Conservation (phyloP, 2,797 vertebrate species). For the Anguilla anguilla region DNA sequence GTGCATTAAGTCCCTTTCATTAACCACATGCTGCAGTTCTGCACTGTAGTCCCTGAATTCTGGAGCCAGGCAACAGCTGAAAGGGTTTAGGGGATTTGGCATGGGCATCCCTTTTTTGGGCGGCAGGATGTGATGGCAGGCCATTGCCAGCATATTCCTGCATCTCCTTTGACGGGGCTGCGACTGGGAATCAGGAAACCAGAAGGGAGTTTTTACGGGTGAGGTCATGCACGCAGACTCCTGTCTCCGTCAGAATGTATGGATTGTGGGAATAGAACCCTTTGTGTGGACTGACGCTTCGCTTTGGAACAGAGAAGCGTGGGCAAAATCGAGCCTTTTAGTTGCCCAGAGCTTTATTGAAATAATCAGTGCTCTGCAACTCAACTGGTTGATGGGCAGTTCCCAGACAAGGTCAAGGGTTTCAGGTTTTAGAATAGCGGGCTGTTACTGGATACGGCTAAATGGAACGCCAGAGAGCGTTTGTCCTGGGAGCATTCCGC, state of each 20-base stretch:
- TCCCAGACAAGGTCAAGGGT: conserved; percentile 3
- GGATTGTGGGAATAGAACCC: conserved; percentile 19
- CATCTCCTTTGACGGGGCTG: neutral
- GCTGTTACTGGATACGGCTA: conserved; percentile 5
- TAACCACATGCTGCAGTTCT: neutral
- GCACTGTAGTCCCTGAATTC: neutral
- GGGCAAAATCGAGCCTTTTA: neutral
- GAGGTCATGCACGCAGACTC: conserved; percentile 19
- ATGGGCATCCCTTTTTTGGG: conserved; percentile 10
- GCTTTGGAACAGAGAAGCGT: neutral
- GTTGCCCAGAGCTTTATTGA: neutral
- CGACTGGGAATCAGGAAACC: conserved; percentile 33
- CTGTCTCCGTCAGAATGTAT: conserved; percentile 19
- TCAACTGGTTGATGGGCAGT: neutral
- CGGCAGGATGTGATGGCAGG: neutral
- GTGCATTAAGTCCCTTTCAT: neutral
- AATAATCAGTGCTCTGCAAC: neutral
- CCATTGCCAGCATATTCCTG: conserved; percentile 13
- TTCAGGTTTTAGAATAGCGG: conserved; percentile 7
- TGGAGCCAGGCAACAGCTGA: neutral
- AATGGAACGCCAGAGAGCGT: neutral
- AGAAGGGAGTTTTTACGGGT: conserved; percentile 35
- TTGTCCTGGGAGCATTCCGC: neutral
- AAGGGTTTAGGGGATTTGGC: conserved; percentile 16
- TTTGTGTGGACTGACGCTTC: conserved; percentile 1